These are phyloP conservation scores for Scomberomorus guttatus DNA, from an alignment of 2,797 vertebrate species.

Conservation along the genomic window DNA sequence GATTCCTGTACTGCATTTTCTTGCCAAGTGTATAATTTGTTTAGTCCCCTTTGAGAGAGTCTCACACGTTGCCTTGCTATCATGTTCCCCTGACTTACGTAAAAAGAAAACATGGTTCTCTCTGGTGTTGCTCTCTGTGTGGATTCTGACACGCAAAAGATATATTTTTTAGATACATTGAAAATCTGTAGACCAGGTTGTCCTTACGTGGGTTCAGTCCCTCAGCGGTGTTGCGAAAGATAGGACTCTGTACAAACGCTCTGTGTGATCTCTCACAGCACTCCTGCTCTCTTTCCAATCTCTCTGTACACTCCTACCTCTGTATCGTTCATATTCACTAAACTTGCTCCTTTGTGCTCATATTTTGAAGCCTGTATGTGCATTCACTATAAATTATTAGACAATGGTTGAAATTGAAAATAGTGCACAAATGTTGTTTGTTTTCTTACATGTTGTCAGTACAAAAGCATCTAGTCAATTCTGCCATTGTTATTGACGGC, in stretches of 20 bases:
- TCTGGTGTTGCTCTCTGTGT: slow-evolving; percentile 7
- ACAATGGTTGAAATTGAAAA: neutral
- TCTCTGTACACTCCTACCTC: neutral
- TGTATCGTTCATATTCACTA: neutral
- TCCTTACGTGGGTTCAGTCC: slow-evolving; percentile 10
- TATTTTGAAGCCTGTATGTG: neutral
- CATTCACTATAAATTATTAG: neutral
- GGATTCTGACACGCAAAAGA: slow-evolving; percentile 7
- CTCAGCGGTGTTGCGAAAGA: slow-evolving; percentile 25
- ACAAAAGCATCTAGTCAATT: neutral
- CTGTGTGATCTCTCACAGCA: neutral
- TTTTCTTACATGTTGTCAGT: neutral
- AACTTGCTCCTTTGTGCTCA: neutral
- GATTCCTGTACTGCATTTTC: slow-evolving; percentile 29
- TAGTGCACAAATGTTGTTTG: neutral
- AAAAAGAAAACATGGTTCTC: neutral
- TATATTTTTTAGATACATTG: slow-evolving; percentile 24
- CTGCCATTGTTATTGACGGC: neutral
- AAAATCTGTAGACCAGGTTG: slow-evolving; percentile 21
- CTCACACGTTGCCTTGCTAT: neutral
- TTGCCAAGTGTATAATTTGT: slow-evolving; percentile 45
- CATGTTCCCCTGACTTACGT: slow-evolving; percentile 7
- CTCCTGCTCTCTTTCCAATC: neutral
- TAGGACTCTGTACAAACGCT: slow-evolving; percentile 2
- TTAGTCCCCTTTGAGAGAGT: slow-evolving; percentile 11